Evolutionary conservation across 2,797 vertebrate genomes (phyloP), one percentile per base, ranked within the genome.

Genomic region (Brotula barbata): DNA sequence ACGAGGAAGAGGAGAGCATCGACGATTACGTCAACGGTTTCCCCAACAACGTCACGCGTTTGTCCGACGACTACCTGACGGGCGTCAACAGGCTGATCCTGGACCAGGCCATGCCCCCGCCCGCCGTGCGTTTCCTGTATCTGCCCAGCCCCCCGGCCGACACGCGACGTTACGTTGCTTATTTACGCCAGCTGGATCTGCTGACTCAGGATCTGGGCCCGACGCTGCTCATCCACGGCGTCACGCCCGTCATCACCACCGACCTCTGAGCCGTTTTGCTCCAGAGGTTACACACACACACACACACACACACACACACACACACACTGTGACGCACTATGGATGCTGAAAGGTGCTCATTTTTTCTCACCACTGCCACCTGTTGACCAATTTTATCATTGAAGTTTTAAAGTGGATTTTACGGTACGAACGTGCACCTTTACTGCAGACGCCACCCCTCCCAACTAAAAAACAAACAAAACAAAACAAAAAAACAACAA

Each of bases 211-310:
- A 92, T 68, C 85, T 96, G 68, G 95, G 95, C 15, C 95, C 95
- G 44, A 96, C 94, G 0, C 85, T 96, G 67, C 90, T 97, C 43
- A 94, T 95, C 73, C 95, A 97, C 3, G 95, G 95, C 8, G 91
- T 95, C 74, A 95, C 93, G 0, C 94, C 94, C 0, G 94, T 97
- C 79, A 95, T 94, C 81, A 96, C 93, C 83, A 96, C 94, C 10
- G 93, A 95, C 83, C 93, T 96, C n/a, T 97, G 83, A 89, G 19
- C 58, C 11, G 2, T 68, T 85, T 64, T 78, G 78, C 28, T 55
- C 45, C 56, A 16, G 5, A 2, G 7, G 16, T 21, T 9, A 37
- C 15, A 31, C 43, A 1, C 19, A 42, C 43, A n/a, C n/a, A n/a
- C n/a, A n/a, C n/a, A n/a, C n/a, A n/a, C n/a, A n/a, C n/a, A n/a